Base-by-base conservation (phyloP, 1,140 invertebrate species). In the Pseudomyrmex pallidus region DNA sequence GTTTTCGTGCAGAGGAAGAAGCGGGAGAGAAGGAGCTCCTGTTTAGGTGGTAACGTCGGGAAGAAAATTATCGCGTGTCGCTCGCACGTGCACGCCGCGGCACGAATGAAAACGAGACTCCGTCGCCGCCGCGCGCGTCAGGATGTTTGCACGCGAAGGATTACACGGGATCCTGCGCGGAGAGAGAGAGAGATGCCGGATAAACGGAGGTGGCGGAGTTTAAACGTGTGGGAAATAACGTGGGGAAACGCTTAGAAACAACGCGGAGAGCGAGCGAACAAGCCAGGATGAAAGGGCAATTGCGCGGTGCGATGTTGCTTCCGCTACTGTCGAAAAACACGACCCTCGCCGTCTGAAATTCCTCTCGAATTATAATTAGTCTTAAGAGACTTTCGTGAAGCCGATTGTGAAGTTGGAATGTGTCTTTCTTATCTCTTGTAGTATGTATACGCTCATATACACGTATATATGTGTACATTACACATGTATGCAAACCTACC, bases 31-130 rank as follows among this genome's bases (percentile, higher is more conserved):
- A 85, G 66, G 66, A 25, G 22, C 22, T 3, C 2, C 67, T 67
- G 46, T 64, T 59, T 44, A 77, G 59, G 62, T 73, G 70, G 17
- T 63, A 10, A 35, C 5, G 35, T 35, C 52, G 48, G 17, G 59
- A 70, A 68, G 54, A 82, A 82, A 74, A 82, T 59, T 59, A 64
- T 78, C 74, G 56, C 66, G 52, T 78, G 64, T 78, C 76, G 54
- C 17, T 44, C 54, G 52, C 64, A 61, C 63, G 67, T 59, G 74
- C 74, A 12, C 68, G 50, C 59, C 48, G 66, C 44, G 57, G 77
- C 44, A 73, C 72, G 84, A 76, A 56, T 22, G 48, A 35, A 35
- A 35, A 35, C 35, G 35, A 35, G 35, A 35, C 35, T 35, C 5
- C 35, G 35, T 35, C 35, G 35, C 35, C 35, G 78, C 46, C 35